Evolutionary conservation across 2,113 vertebrate genomes (phyloP).

Genomic region (Blennius ocellaris): DNA sequence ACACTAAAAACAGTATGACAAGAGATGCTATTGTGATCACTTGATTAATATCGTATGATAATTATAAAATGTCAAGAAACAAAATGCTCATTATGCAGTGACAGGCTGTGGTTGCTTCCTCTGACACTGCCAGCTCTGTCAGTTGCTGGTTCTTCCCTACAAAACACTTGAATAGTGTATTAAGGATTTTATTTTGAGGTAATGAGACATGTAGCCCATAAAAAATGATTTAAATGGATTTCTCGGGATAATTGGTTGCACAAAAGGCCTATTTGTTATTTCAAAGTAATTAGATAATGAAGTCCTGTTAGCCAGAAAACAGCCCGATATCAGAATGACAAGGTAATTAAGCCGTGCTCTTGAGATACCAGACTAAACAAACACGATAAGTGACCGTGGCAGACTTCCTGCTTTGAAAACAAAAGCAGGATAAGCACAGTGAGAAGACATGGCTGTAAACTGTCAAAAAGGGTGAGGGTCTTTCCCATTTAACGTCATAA

Average conservation of each 20-base stretch:
- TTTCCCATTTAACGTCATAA: too few relatives aligned
- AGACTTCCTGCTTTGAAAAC: conserved; percentile 23
- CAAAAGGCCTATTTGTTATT: neutral
- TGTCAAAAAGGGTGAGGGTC: neutral
- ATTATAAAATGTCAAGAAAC: neutral
- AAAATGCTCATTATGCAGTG: neutral
- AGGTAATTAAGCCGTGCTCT: conserved; percentile 1
- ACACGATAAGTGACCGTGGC: neutral
- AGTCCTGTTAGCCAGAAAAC: neutral
- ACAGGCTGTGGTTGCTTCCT: too few relatives aligned
- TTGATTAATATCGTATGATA: neutral
- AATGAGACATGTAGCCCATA: conserved; percentile 2
- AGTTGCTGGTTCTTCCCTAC: neutral
- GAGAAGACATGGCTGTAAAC: neutral
- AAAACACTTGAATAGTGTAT: neutral
- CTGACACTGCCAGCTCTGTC: too few relatives aligned
- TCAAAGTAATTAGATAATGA: conserved; percentile 15
- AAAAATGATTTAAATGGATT: conserved; percentile 11
- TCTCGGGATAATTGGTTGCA: conserved; percentile 3
- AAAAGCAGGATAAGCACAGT: neutral
- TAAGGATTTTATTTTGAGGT: neutral
- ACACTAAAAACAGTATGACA: conserved; percentile 12
- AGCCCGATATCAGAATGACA: neutral
- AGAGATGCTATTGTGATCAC: neutral
- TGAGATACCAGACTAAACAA: conserved; percentile 5